Base-by-base conservation (phyloP, 2,113 vertebrate genomes). In the Atractosteus spatula region DNA sequence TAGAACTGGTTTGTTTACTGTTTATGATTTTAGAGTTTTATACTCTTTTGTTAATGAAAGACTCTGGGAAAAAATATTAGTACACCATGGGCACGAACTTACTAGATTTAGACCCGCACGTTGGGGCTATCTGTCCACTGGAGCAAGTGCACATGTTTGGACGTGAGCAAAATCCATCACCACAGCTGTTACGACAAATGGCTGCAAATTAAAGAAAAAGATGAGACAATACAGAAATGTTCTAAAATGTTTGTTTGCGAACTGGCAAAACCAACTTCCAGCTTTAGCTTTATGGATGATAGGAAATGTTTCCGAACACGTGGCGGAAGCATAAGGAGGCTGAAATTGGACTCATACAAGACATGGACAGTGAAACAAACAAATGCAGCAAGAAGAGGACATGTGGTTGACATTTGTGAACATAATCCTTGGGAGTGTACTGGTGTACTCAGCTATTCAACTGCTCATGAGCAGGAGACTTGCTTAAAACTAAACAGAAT, bases 111-210 rank as follows among this genome's bases (percentile, higher is more conserved):
- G 89, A 72, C 74, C 82, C 88, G 77, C 94, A 95, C 2, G 82
- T 89, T 7, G 93, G 88, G 41, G 90, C 88, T 83, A 93, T 91
- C 51, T 95, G 91, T 77, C 94, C 94, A 55, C 74, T 93, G 73
- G 94, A 87, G 82, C 94, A 96, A 66, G 92, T 94, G 69, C 94
- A 96, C 92, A 94, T 93, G 79, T 96, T 96, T 74, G 94, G 94
- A 43, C 92, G 90, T 17, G 94, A 95, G 79, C 94, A 96, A 84
- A 94, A 96, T 81, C 94, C 94, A 86, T 95, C 92, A 64, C 93
- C 94, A 80, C 94, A 96, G 76, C 83, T 92, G 78, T 91, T 94
- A 73, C 91, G 90, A 82, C 94, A 96, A 78, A 95, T 94, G 0
- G 94, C 94, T 96, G 83, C 6, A 73, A 71, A 41, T 41, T 42